These are phyloP conservation scores for Muscicapa adusta DNA, from an alignment of 2,113 vertebrate species.

Conservation along the genomic window DNA sequence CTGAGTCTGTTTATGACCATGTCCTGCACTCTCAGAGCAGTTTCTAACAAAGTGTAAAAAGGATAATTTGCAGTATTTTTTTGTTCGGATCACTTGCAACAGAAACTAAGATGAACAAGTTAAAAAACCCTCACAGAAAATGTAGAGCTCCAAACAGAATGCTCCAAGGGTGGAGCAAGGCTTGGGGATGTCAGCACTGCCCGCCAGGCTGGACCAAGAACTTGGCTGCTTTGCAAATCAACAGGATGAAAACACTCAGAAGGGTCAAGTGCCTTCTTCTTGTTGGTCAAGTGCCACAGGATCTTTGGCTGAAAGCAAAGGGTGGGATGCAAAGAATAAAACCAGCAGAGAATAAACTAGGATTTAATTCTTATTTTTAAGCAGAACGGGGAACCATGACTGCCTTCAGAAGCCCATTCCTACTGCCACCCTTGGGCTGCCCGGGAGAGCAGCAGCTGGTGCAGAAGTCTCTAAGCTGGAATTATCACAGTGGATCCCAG, in stretches of 20 bases:
- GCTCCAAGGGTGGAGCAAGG: not conserved
- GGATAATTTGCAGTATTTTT: not conserved
- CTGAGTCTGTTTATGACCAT: not conserved
- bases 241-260: slow-evolving; percentile 6
- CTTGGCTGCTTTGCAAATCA: not conserved
- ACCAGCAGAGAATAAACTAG: not conserved
- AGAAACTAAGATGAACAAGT: not conserved
- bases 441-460: not conserved
- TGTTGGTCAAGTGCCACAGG: not conserved
- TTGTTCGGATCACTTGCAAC: not conserved
- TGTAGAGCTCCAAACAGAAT: rapidly evolving
- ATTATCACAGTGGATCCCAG: not conserved
- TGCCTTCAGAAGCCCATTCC: not conserved
- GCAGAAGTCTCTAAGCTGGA: rapidly evolving
- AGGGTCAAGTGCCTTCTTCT: slow-evolving; percentile 24
- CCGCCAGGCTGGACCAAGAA: rapidly evolving
- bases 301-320: not conserved
- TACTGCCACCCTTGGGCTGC: not conserved
- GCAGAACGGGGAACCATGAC: not conserved
- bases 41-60: not conserved
- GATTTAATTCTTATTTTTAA: not conserved
- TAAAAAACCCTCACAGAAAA: not conserved
- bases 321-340: not conserved
- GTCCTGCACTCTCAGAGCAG: not conserved
- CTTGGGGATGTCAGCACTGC: not conserved